Conservation (phyloP, 2,888 invertebrate genomes). For the Aporophyla lueneburgensis region DNA sequence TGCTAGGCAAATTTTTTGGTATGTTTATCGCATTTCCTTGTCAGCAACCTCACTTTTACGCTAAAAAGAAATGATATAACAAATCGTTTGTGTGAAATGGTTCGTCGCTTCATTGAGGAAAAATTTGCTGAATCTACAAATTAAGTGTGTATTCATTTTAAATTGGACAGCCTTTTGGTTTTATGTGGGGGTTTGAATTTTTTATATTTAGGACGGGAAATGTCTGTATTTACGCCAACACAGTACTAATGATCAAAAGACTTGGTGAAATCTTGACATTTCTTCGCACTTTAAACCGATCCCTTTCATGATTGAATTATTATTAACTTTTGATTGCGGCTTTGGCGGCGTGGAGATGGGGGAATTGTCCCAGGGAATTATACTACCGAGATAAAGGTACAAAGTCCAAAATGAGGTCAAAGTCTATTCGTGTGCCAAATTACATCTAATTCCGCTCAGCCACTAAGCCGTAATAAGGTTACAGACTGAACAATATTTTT, state of each 20-base stretch:
- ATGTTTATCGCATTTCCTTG: not conserved
- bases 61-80: constrained; percentile 8
- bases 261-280: not conserved
- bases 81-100: constrained; percentile 23
- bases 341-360: not conserved
- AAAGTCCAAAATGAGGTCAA: not conserved
- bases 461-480: not conserved
- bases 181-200: not conserved
- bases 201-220: not conserved
- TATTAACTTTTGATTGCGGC: not conserved
- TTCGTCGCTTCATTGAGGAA: constrained; percentile 21
- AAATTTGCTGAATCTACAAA: not conserved
- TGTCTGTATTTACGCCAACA: too few species aligned
- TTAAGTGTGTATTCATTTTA: constrained; percentile 30
- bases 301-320: too few species aligned
- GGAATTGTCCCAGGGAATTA: not conserved
- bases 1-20: not conserved
- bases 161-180: constrained; percentile 10
- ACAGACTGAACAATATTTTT: not conserved
- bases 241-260: not conserved
- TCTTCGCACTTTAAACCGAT: not conserved
- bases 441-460: not conserved
- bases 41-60: not conserved
- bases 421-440: not conserved
- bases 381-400: too few species aligned